These are phyloP conservation scores for Cyanoderma ruficeps DNA, from an alignment of 2,113 vertebrate genomes.

Conservation along the genomic window DNA sequence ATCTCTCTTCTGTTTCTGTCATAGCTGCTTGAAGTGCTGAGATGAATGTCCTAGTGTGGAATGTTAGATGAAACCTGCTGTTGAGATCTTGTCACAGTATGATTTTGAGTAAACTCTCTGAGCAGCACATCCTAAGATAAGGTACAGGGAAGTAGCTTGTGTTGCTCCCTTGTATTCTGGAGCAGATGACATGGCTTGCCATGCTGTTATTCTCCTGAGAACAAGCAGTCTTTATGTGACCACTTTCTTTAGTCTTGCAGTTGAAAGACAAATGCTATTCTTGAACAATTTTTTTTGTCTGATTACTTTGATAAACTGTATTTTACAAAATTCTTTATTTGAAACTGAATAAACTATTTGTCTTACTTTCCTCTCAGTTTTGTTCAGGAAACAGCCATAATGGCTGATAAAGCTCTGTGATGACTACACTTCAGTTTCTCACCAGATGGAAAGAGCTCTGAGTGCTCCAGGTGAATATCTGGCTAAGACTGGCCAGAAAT, in stretches of 20 bases:
- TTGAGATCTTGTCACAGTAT: neutral
- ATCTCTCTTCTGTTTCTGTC: neutral
- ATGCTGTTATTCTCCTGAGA: neutral
- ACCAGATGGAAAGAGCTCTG: neutral
- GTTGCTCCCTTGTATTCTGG: neutral
- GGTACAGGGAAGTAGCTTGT: neutral
- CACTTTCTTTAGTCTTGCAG: neutral
- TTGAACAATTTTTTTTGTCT: neutral
- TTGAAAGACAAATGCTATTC: neutral
- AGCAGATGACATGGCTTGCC: neutral
- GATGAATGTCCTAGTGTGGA: rapidly evolving
- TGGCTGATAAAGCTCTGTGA: neutral
- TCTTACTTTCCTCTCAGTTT: neutral
- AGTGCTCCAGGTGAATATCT: neutral
- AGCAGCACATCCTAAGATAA: neutral
- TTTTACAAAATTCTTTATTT: neutral
- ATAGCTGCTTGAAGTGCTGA: neutral
- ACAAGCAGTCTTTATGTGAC: neutral
- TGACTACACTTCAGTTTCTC: neutral
- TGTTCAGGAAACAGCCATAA: neutral
- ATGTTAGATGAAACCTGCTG: neutral
- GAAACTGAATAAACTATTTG: neutral
- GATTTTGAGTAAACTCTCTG: neutral
- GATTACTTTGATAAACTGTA: neutral
- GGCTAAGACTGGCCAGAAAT: neutral